Base-by-base conservation (phyloP, 2,797 vertebrate species). In the Tinamus major region DNA sequence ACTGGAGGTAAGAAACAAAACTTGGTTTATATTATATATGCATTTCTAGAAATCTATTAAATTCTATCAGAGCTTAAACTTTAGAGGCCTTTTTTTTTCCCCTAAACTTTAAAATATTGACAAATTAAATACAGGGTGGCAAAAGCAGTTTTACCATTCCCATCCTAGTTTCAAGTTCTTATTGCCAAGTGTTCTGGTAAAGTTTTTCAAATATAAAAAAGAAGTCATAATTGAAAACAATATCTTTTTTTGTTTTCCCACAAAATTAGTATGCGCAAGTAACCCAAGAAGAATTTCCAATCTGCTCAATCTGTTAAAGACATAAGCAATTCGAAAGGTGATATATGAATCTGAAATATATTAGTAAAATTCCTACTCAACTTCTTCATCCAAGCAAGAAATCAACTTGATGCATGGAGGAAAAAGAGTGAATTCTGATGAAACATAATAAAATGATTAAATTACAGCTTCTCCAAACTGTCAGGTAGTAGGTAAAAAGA, bases 1-100 rank as follows among this genome's bases (percentile, higher is more conserved):
- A 97, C 74, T 59, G 98, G 98, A 93, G 99, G 99, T 99, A 92
- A 97, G 97, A 87, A 87, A 56, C 92, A 64, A 64, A 65, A 41
- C 62, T 79, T 61, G 23, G 7, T 18, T 82, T 67, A 2, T 63
- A 7, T 86, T 81, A 79, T 48, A 42, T 61, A 0, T 20, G 3
- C 62, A 3, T 65, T 68, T 75, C 3, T 61, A 3, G 37, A 55
- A 65, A 78, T 78, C 27, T 33, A 13, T n/a, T 27, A 26, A 69
- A 27, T 46, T 89, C 49, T 85, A 65, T 9, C n/a, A 61, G 26
- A 31, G 31, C 46, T 80, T 26, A 12, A 65, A 59, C 8, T 61
- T 79, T 1, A 0, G 68, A 65, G 62, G 10, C 10, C 5, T 12
- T 62, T 85, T 92, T 89, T 61, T 37, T 41, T 41, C 63, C 23